Evolutionary conservation across 2,888 invertebrate genomes (phyloP).

Genomic region (Lydus trimaculatus): DNA sequence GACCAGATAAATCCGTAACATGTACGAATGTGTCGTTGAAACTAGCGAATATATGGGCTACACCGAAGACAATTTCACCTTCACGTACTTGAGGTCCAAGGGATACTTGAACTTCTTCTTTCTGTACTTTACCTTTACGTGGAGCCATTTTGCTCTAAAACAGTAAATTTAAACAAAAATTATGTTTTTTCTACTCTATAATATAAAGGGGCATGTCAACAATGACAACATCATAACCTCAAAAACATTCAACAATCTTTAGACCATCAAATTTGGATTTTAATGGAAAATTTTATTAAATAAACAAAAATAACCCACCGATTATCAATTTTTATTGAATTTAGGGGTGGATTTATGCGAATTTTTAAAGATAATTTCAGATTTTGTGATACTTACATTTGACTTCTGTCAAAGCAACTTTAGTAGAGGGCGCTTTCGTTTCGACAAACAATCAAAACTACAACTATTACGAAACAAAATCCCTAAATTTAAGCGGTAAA

Average conservation of each 20-base stretch:
- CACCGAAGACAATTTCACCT: conserved; percentile 98
- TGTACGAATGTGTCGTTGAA: conserved; percentile 99
- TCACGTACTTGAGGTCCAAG: conserved; percentile 96
- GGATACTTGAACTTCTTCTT: conserved; percentile 96
- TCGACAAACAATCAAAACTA: not conserved
- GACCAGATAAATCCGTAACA: conserved; percentile 98
- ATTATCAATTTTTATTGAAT: not conserved
- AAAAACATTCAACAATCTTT: not conserved
- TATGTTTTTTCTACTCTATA: not conserved
- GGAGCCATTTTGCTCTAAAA: conserved; percentile 82
- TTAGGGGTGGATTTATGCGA: not conserved
- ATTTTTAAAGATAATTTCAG: not conserved
- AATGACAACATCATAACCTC: not conserved
- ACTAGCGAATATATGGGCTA: conserved; percentile 99
- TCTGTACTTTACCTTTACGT: conserved; percentile 95
- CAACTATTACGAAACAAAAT: not conserved
- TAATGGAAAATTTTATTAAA: not conserved
- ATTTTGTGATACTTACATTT: not conserved
- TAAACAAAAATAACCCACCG: not conserved
- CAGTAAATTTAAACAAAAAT: not conserved
- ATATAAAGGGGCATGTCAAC: not conserved
- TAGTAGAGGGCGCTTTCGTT: not conserved
- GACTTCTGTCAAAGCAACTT: not conserved
- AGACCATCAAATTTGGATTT: not conserved
- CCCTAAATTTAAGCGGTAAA: not conserved